Evolutionary conservation across 2,797 vertebrate species (phyloP).

Genomic region (Chromis chromis): DNA sequence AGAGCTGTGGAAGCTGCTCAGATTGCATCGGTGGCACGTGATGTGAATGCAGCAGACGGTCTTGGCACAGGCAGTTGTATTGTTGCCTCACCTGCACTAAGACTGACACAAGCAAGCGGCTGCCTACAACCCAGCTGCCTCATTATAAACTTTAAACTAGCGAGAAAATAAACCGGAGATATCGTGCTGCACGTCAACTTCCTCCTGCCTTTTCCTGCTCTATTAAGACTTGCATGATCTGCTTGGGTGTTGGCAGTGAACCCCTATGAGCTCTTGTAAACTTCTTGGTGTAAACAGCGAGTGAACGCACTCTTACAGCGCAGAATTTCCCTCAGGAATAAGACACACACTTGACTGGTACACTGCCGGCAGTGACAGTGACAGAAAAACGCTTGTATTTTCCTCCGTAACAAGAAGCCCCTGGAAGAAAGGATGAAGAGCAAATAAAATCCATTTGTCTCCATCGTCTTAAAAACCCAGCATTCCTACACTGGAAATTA

Average conservation of each 20-base stretch:
- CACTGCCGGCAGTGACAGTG: not conserved
- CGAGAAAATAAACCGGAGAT: conserved; percentile 72
- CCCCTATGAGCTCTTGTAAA: conserved; percentile 68
- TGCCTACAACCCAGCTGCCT: conserved; percentile 44
- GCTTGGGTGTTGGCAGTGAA: conserved; percentile 72
- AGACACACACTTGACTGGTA: conserved; percentile 32
- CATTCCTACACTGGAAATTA: conserved; percentile 4
- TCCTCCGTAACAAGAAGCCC: not conserved
- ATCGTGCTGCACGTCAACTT: conserved; percentile 67
- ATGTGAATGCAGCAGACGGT: conserved; percentile 18
- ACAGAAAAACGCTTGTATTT: conserved; percentile 16
- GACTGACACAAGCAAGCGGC: conserved; percentile 6
- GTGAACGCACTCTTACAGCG: not conserved
- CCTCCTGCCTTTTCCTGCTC: conserved; percentile 71
- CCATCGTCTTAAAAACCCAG: not conserved
- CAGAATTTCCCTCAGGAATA: conserved; percentile 38
- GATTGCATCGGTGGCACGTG: not conserved
- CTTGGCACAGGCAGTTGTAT: conserved; percentile 21
- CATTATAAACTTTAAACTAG: conserved; percentile 65
- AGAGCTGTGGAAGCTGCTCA: not conserved
- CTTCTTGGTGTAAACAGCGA: conserved; percentile 63
- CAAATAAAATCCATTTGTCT: not conserved
- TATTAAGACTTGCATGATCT: conserved; percentile 66
- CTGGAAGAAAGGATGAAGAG: not conserved
- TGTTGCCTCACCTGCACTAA: conserved; percentile 56